phyloP scores from a whole-genome alignment of 2,797 vertebrate genomes.

The Falco peregrinus region DNA sequence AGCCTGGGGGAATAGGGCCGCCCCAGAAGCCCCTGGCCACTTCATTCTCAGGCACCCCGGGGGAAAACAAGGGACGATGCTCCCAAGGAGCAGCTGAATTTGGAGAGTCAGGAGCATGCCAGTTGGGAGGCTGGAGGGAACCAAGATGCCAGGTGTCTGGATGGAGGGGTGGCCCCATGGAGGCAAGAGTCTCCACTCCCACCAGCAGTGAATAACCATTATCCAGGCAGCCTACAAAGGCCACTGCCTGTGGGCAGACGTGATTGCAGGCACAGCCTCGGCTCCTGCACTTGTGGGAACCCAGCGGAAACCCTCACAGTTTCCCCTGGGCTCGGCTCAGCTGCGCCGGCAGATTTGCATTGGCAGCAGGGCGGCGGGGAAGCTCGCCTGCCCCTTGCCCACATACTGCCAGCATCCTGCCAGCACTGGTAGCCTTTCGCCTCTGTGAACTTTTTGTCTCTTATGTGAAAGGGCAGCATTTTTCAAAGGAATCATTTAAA shows the following conservation, averaged over 20 bases:
- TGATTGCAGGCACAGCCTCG: conserved; percentile 62
- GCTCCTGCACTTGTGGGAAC: conserved; percentile 48
- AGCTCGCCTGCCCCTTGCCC: neutral
- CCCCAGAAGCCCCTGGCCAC: neutral
- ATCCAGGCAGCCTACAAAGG: neutral
- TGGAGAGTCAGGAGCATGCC: neutral
- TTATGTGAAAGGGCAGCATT: neutral
- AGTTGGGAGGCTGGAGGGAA: neutral
- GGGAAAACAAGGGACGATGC: neutral
- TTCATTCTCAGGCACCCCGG: neutral
- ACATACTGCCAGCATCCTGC: conserved; percentile 22
- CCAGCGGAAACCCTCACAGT: neutral
- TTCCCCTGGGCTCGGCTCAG: conserved; percentile 26
- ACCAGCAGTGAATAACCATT: neutral
- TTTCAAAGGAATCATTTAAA: conserved; percentile 10
- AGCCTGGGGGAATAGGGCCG: neutral
- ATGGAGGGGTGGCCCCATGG: neutral
- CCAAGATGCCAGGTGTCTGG: conserved; percentile 1
- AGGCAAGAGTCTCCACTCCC: neutral
- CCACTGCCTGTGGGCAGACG: conserved; percentile 37
- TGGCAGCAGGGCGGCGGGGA: conserved; percentile 7
- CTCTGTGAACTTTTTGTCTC: conserved; percentile 63
- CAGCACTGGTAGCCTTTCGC: conserved; percentile 1
- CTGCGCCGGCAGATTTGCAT: conserved; percentile 32
- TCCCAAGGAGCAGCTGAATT: neutral